Evolutionary conservation across 2,797 vertebrate genomes (phyloP).

Genomic region (Sphenodon punctatus): DNA sequence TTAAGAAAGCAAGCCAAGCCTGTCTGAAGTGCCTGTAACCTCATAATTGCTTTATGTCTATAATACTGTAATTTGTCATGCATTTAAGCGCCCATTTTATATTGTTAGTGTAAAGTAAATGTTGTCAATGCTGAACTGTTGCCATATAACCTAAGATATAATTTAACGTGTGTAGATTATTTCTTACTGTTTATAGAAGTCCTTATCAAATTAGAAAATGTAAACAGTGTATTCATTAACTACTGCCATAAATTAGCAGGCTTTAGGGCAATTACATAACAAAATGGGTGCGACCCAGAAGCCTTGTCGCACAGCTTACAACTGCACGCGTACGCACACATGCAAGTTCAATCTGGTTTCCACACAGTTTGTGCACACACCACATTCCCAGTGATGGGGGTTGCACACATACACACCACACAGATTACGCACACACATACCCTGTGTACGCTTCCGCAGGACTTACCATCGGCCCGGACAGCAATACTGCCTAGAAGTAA

Average conservation of each 20-base stretch:
- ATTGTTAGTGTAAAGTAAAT: background rate
- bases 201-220: background rate
- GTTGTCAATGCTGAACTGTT: background rate
- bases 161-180: background rate
- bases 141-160: background rate
- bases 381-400: no score
- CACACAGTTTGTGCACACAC: no score
- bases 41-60: background rate
- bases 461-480: no score
- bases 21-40: background rate
- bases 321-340: no score
- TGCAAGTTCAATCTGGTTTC: no score
- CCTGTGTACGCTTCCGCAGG: no score
- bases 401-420: no score
- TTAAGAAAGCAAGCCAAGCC: background rate
- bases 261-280: background rate
- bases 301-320: no score
- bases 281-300: no score
- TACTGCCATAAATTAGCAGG: background rate
- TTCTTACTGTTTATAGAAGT: background rate
- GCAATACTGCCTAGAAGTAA: no score
- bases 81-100: background rate
- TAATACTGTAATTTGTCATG: constrained; percentile 6
- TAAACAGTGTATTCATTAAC: background rate
- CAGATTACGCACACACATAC: no score